These are phyloP conservation scores for Acronicta alni DNA, from an alignment of 2,888 invertebrate species.

Conservation along the genomic window DNA sequence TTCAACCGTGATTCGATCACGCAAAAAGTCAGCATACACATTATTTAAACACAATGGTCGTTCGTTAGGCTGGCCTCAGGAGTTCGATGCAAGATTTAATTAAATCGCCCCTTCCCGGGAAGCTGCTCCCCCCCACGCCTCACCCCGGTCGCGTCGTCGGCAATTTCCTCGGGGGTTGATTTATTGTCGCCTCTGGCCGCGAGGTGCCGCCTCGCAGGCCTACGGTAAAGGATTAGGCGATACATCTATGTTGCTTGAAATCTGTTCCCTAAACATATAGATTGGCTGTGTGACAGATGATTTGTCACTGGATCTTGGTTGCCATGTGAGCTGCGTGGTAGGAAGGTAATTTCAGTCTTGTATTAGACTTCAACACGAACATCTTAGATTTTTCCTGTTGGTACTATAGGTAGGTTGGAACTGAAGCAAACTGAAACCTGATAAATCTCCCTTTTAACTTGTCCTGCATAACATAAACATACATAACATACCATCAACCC, in stretches of 20 bases:
- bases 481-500: too few species aligned
- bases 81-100: constrained; percentile 91
- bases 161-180: constrained; percentile 88
- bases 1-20: constrained; percentile 67
- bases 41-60: constrained; percentile 89
- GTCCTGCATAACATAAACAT: too few species aligned
- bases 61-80: constrained; percentile 88
- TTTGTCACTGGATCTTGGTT: constrained; percentile 22
- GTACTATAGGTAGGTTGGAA: too few species aligned
- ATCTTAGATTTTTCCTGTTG: too few species aligned
- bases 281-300: constrained; percentile 42
- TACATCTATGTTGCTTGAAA: constrained; percentile 63
- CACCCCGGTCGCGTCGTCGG: constrained; percentile 72
- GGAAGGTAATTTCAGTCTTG: too few species aligned
- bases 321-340: neutral
- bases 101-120: constrained; percentile 83
- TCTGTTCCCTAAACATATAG: constrained; percentile 58
- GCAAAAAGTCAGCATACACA: constrained; percentile 85
- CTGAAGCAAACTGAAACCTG: too few species aligned
- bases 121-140: constrained; percentile 49
- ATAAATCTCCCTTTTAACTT: too few species aligned
- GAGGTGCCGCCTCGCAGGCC: constrained; percentile 72
- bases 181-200: constrained; percentile 85
- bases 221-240: constrained; percentile 83
- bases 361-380: too few species aligned